A percentile compares a stretch with the other conserved stretches of the same genome.
phyloP scores from a whole-genome alignment of 1,140 invertebrate genomes.

The Pseudomyrmex pallidus region DNA sequence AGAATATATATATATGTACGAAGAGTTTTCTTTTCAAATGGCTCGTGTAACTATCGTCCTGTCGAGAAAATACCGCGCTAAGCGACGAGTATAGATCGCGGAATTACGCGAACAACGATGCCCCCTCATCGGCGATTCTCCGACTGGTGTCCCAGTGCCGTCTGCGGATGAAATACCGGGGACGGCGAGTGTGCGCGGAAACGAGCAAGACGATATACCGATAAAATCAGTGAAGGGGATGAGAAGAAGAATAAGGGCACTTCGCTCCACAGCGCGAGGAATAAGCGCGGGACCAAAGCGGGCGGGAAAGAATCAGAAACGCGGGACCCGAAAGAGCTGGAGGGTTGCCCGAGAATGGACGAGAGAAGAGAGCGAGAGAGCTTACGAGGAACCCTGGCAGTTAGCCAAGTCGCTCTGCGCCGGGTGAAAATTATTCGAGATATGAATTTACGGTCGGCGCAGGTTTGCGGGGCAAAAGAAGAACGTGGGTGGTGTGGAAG shows the following conservation, averaged over 20 bases:
- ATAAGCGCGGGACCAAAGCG: constrained; percentile 39
- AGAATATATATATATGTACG: neutral
- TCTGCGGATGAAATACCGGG: constrained; percentile 67
- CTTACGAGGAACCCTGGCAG: constrained; percentile 80
- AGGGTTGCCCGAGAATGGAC: constrained; percentile 48
- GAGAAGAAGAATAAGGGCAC: constrained; percentile 66
- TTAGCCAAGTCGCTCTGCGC: constrained; percentile 75
- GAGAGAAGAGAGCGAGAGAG: constrained; percentile 55
- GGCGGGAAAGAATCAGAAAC: constrained; percentile 56
- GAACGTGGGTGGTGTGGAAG: constrained; percentile 15
- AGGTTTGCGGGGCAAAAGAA: constrained; percentile 67
- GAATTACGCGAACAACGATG: constrained; percentile 7
- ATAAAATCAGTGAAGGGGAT: constrained; percentile 58
- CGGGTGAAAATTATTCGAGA: constrained; percentile 79
- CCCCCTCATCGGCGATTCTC: constrained; percentile 32
- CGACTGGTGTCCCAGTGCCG: constrained; percentile 46
- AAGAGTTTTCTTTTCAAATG: neutral
- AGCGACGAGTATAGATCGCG: constrained; percentile 30
- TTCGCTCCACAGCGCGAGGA: constrained; percentile 46
- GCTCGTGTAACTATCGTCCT: constrained; percentile 6
- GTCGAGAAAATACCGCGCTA: neutral
- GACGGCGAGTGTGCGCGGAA: constrained; percentile 22
- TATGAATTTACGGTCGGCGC: constrained; percentile 79
- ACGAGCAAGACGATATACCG: constrained; percentile 63
- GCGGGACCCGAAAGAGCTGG: constrained; percentile 68